These are phyloP conservation scores for Callyntrura guangdongensis DNA, from an alignment of 2,888 invertebrate genomes.

Conservation along the genomic window DNA sequence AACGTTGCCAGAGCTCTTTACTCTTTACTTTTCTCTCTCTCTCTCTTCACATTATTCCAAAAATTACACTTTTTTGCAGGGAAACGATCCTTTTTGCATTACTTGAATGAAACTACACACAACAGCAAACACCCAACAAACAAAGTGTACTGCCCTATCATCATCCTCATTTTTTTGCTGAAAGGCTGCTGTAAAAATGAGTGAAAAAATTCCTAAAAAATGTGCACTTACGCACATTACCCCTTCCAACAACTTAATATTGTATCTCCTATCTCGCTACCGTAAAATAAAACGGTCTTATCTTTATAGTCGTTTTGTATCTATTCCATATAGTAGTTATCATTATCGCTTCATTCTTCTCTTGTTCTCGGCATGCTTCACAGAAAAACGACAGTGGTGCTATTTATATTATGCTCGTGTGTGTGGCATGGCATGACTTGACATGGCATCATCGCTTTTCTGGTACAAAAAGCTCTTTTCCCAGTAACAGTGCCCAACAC, in stretches of 20 bases:
- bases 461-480: neutral
- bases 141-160: slow-evolving; percentile 8
- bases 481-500: neutral
- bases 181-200: neutral
- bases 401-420: too few relatives aligned
- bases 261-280: neutral
- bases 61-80: slow-evolving; percentile 51
- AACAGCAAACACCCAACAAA: neutral
- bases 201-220: neutral
- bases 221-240: neutral
- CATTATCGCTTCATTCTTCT: slow-evolving; percentile 39
- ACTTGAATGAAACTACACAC: neutral
- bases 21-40: slow-evolving; percentile 18
- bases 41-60: slow-evolving; percentile 33
- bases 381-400: neutral
- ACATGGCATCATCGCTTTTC: slow-evolving; percentile 7
- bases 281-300: neutral
- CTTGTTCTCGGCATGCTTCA: neutral
- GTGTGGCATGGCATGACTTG: neutral
- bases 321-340: neutral
- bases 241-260: neutral
- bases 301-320: neutral
- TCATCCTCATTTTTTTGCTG: slow-evolving; percentile 10
- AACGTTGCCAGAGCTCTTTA: slow-evolving; percentile 37
- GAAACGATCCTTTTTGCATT: slow-evolving; percentile 44